Evolutionary conservation across 2,113 vertebrate species (phyloP), one percentile per base, ranked within the genome.

Genomic region (Pelmatolapia mariae): DNA sequence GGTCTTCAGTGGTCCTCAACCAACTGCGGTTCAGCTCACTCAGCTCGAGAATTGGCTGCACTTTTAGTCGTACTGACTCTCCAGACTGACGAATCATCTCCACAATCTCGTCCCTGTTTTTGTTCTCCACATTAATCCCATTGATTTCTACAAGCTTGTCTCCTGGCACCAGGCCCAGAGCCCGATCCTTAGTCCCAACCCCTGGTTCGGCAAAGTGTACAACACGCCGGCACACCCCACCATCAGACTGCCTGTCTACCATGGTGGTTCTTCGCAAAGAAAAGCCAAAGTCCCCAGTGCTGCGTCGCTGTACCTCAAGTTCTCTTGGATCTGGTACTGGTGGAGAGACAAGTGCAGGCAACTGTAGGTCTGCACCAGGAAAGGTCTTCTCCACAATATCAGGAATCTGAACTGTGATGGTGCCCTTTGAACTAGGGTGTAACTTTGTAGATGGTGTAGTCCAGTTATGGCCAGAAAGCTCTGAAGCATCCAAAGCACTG

Each of bases 71-170:
- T 40, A 99, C 98, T 0, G 96, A 96, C 50, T 99, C 98, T 40
- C 98, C 98, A 0, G 98, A 99, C 90, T 98, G 98, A 85, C 98
- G 98, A 94, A 99, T 99, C 98, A 98, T 99, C 95, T 99, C 99
- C 94, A 99, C 99, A 0, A 99, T 99, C 95, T 99, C 99, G 6
- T 99, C 98, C 80, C 99, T 96, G 93, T 93, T 98, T 89, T 97
- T 98, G 89, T 40, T 98, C 94, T 99, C 98, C 96, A 99, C 99
- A 0, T 99, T 99, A 52, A 95, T 82, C 8, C 98, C 97, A 0
- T 99, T 99, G 95, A 99, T 99, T 94, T 99, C 99, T 83, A 99
- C 98, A 84, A 99, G 93, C 5, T 98, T 97, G 90, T 99, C 98
- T 1, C 99, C 99, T 0, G 99, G 99, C 86, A 98, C 98, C 95